Evolutionary conservation across 2,797 vertebrate genomes (phyloP).

Genomic region (Enteromius afrohamiltoni): DNA sequence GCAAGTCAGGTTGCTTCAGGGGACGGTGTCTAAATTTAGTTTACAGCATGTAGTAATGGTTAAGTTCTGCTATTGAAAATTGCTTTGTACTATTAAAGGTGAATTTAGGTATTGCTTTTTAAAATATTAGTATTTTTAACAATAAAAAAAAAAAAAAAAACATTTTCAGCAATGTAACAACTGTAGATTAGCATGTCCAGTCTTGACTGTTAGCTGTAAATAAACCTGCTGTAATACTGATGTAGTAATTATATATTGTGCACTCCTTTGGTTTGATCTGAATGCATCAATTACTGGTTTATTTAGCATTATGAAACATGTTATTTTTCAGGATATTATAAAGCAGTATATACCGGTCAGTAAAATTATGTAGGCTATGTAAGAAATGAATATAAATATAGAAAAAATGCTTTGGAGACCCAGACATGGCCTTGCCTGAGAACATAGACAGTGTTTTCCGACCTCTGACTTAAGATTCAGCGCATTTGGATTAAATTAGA

Average conservation of each 20-base stretch:
- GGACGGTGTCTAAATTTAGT: neutral
- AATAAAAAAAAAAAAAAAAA: no score
- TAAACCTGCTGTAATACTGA: neutral
- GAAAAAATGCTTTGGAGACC: slow-evolving; percentile 16
- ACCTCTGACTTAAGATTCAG: slow-evolving; percentile 35
- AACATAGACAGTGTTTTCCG: slow-evolving; percentile 38
- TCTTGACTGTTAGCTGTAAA: neutral
- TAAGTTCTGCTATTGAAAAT: neutral
- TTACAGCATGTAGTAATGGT: neutral
- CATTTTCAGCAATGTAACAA: neutral
- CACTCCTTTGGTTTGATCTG: neutral
- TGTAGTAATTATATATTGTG: neutral
- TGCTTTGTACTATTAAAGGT: neutral
- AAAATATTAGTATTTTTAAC: neutral
- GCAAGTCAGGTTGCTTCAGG: neutral
- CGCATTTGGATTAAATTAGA: slow-evolving; percentile 54
- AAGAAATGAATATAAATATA: slow-evolving; percentile 12
- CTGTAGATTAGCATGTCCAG: neutral
- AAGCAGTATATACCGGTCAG: neutral
- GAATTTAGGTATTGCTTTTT: neutral
- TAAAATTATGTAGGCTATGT: neutral
- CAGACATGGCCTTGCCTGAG: slow-evolving; percentile 19
- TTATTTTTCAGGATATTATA: neutral
- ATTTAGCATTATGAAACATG: neutral
- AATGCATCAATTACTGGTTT: neutral